These are phyloP conservation scores for Peribatodes rhomboidaria DNA, from an alignment of 2,888 invertebrate genomes.

Conservation along the genomic window DNA sequence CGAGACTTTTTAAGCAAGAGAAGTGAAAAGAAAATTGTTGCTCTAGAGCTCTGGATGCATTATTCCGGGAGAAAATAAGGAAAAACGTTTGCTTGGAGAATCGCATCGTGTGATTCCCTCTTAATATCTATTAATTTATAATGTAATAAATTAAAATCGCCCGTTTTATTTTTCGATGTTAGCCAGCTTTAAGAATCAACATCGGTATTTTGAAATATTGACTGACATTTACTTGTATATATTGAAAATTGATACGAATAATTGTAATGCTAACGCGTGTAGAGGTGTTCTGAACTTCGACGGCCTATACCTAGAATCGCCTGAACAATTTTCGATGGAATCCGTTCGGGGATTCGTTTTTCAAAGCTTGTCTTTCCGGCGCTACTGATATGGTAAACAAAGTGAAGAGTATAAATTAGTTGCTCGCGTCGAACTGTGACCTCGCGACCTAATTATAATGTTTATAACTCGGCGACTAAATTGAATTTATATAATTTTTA, in stretches of 20 bases:
- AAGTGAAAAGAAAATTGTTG: too few relatives aligned
- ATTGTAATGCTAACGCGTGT: neutral
- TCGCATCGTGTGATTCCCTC: too few relatives aligned
- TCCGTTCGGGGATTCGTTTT: too few relatives aligned
- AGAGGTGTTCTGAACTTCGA: neutral
- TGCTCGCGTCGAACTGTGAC: too few relatives aligned
- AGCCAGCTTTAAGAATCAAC: neutral
- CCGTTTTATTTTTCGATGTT: slow-evolving; percentile 1
- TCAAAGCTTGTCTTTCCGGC: neutral
- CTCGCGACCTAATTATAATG: too few relatives aligned
- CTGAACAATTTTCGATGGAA: neutral
- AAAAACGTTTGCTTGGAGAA: too few relatives aligned
- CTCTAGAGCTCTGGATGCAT: too few relatives aligned
- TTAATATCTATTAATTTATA: neutral
- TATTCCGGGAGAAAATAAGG: too few relatives aligned
- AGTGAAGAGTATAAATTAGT: neutral
- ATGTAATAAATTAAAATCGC: neutral
- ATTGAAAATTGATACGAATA: slow-evolving; percentile 10
- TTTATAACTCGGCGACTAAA: too few relatives aligned
- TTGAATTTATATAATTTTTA: too few relatives aligned
- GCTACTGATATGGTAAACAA: neutral
- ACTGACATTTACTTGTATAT: slow-evolving; percentile 22
- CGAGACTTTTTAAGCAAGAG: too few relatives aligned
- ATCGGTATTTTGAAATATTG: slow-evolving; percentile 7
- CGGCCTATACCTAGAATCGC: neutral